Base-by-base conservation (phyloP, 2,888 invertebrate species). In the Pogonocherus hispidulus region DNA sequence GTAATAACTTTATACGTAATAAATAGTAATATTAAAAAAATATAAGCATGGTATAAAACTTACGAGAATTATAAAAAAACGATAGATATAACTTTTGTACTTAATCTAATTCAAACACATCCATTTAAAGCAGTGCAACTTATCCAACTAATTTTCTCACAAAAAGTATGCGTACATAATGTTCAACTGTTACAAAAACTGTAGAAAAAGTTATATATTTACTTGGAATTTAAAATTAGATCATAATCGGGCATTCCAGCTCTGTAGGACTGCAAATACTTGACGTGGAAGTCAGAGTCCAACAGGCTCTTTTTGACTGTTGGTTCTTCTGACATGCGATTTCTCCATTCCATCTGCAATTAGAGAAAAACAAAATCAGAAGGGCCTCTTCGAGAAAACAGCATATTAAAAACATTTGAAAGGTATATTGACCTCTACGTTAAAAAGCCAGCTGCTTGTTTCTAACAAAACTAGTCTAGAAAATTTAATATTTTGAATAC, bases 201-300 rank as follows among this genome's bases (percentile, higher is more conserved):
- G 14, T 20, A 51, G 9, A 23, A 54, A 35, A 14, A 59, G 2
- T 2, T 35, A 19, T 11, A 22, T 18, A 47, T 41, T 67, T 59
- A 74, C 18, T 74, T 71, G 23, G 78, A 77, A 65, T 78, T 76
- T 47, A 79, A 57, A 66, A 79, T 78, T 65, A 78, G 72, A 67
- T 94, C 93, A 80, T 92, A 94, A 78, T 93, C 89, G 3, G 92
- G 88, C 59, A 88, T 87, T 14, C 93, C 93, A 68, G 91, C 89
- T 52, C 89, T 86, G 56, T 89, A 88, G 1, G 90, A 90, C 75
- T 89, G 89, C 0, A 91, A 88, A 81, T 90, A 95, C 81, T 92
- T 92, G 5, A 91, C 89, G 82, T 95, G 94, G 2, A 89, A 89
- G 71, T 93, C 92, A 0, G 91, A 87, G 5, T 91, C 88, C 62